Base-by-base conservation (phyloP, 2,113 vertebrate genomes). In the Cairina moschata region DNA sequence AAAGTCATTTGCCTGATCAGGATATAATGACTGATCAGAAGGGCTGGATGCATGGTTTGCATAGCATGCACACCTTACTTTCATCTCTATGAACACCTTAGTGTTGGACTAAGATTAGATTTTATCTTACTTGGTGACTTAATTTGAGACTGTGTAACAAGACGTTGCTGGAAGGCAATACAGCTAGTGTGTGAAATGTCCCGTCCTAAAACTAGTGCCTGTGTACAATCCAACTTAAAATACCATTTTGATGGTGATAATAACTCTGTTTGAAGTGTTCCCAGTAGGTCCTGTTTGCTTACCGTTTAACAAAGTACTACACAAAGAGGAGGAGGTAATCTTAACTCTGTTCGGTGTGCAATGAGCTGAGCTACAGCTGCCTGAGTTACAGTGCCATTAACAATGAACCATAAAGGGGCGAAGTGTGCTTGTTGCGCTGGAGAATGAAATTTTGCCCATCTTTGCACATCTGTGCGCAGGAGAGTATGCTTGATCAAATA, bases 1-100 rank as follows among this genome's bases (percentile, higher is more conserved):
- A 91, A 76, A 89, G 14, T 8, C 40, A 66, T n/a, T 63, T 63
- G 10, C 58, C 28, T 28, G 34, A 23, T 56, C 25, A 29, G 44
- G 83, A 80, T 9, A 8, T 44, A 17, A 52, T 34, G 13, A 54
- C 44, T 86, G 28, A 50, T 67, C 9, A 3, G 17, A 20, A 56
- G 25, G n/a, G 15, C 4, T 74, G 48, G 23, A 50, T 52, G 34
- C 20, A 22, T 60, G 26, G 65, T 92, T 67, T 36, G 11, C 25
- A 11, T 20, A 46, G 21, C 2, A 10, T 18, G 11, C 0, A 0
- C 32, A 25, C 26, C 11, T 69, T 60, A 8, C 13, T 83, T 90
- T 81, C 55, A 38, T 42, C 59, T 46, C 28, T 59, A 1, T 36
- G 28, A 74, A 83, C 10, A 13, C 21, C 67, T 83, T 0, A 4